phyloP scores from a whole-genome alignment of 1,140 invertebrate species.

The Rhynchophorus ferrugineus region DNA sequence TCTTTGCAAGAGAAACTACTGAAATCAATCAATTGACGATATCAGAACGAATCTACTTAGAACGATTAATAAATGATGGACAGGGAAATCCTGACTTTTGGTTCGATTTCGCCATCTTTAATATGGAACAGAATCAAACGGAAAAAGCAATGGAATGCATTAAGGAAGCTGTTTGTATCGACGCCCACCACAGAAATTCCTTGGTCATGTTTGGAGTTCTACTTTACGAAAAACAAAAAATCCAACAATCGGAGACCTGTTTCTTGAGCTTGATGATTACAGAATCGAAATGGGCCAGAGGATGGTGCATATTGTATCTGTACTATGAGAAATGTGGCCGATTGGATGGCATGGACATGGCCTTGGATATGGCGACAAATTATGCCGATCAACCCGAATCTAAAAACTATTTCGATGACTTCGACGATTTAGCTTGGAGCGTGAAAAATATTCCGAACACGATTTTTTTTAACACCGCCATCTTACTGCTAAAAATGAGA shows the following conservation, averaged over 20 bases:
- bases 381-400: constrained; percentile 10
- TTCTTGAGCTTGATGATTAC: constrained; percentile 28
- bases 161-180: constrained; percentile 25
- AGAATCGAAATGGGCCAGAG: constrained; percentile 29
- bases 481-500: constrained; percentile 31
- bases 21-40: constrained; percentile 20
- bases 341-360: constrained; percentile 29
- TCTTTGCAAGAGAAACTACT: constrained; percentile 30
- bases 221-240: constrained; percentile 23
- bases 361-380: constrained; percentile 31
- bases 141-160: constrained; percentile 31
- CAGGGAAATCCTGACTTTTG: constrained; percentile 25
- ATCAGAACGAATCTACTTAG: constrained; percentile 20
- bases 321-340: constrained; percentile 29
- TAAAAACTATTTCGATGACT: constrained; percentile 23
- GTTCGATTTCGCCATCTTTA: constrained; percentile 33
- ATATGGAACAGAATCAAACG: constrained; percentile 22
- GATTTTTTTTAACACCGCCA: constrained; percentile 29
- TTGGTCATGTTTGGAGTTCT: constrained; percentile 27
- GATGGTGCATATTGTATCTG: constrained; percentile 29
- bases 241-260: constrained; percentile 32
- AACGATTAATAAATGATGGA: constrained; percentile 11
- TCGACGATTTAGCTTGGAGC: constrained; percentile 32
- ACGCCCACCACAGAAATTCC: constrained; percentile 24
- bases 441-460: constrained; percentile 24